Conservation (phyloP, 2,888 invertebrate species). For the Leptinotarsa rubiginosa region DNA sequence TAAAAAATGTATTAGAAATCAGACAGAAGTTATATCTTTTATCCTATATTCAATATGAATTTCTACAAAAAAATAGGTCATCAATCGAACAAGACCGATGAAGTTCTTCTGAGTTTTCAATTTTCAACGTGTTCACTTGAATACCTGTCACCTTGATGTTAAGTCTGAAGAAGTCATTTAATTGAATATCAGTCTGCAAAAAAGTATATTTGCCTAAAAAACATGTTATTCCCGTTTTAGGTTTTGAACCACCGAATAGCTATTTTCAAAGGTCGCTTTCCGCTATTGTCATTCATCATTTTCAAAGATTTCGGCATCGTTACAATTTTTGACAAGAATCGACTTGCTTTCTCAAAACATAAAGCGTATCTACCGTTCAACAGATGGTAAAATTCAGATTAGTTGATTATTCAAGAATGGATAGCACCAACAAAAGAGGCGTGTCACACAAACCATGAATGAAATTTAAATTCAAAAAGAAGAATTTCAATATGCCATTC, state of each 20-base stretch:
- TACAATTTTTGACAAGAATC: not conserved
- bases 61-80: no score
- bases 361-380: not conserved
- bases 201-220: not conserved
- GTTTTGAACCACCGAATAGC: not conserved
- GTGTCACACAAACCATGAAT: not conserved
- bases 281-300: conserved; percentile 1
- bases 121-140: no score
- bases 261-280: not conserved
- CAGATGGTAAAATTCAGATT: not conserved
- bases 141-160: no score
- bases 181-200: not conserved
- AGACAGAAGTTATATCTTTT: no score
- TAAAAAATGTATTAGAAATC: no score
- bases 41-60: no score
- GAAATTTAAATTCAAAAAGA: not conserved
- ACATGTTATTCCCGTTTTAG: no score
- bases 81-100: no score
- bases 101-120: no score
- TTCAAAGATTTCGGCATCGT: not conserved
- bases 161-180: no score
- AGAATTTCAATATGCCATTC: not conserved
- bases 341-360: not conserved
- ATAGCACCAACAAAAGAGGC: not conserved
- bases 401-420: not conserved